Conservation (phyloP, 2,888 invertebrate species). For the Neelides folsomi region DNA sequence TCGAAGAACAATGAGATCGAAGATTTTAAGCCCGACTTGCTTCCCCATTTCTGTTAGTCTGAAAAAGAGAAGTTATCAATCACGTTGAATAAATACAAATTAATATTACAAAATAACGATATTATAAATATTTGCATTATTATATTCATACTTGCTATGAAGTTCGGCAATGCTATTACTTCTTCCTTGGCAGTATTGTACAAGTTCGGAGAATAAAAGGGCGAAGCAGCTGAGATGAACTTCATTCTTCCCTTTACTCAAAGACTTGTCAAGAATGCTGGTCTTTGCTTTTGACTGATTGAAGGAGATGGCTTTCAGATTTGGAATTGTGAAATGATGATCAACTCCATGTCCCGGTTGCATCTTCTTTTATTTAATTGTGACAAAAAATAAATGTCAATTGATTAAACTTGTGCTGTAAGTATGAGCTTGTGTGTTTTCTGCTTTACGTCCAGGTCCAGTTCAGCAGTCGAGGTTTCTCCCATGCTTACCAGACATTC, state of each 20-base stretch:
- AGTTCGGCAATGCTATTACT: slow-evolving; percentile 89
- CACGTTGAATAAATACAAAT: neutral
- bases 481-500: too few species aligned
- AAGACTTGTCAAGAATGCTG: slow-evolving; percentile 75
- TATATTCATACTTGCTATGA: slow-evolving; percentile 63
- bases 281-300: slow-evolving; percentile 43
- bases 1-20: slow-evolving; percentile 85
- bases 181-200: slow-evolving; percentile 94
- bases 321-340: too few species aligned
- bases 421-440: too few species aligned
- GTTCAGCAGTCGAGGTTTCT: too few species aligned
- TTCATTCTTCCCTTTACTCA: slow-evolving; percentile 85
- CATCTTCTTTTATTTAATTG: too few species aligned
- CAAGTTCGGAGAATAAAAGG: slow-evolving; percentile 90
- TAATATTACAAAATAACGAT: neutral
- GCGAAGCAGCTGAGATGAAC: slow-evolving; percentile 86
- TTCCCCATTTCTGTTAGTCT: slow-evolving; percentile 89
- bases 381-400: too few species aligned
- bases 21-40: slow-evolving; percentile 82
- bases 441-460: too few species aligned
- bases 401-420: too few species aligned
- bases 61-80: slow-evolving; percentile 31
- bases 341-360: too few species aligned
- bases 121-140: neutral
- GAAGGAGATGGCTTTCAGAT: slow-evolving; percentile 14